A percentile compares a stretch with the other conserved stretches of the same genome.
Evolutionary conservation across 2,888 invertebrate species (phyloP).

Genomic region (Apoderus coryli): DNA sequence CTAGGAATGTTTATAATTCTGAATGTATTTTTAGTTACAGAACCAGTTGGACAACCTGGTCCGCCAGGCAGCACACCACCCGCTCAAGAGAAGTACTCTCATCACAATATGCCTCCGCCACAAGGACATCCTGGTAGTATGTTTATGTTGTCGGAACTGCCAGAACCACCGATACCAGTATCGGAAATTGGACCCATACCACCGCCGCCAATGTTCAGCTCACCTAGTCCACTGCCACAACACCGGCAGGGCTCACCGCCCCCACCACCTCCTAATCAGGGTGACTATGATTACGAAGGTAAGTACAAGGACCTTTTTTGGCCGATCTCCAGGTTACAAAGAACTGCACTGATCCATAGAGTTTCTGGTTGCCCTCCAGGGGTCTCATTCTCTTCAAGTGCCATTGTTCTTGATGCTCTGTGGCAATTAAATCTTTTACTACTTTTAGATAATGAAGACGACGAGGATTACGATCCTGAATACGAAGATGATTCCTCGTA

Average conservation of each 20-base stretch:
- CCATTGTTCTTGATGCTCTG: no score
- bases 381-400: no score
- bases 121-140: conserved; percentile 12
- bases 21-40: conserved; percentile 26
- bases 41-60: conserved; percentile 40
- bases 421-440: no score
- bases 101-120: conserved; percentile 22
- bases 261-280: conserved; percentile 21
- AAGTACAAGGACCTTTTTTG: conserved; percentile 23
- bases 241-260: conserved; percentile 33
- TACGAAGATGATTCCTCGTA: conserved; percentile 51
- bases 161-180: conserved; percentile 82
- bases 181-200: conserved; percentile 75
- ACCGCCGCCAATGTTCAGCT: conserved; percentile 92
- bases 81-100: conserved; percentile 29
- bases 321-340: no score
- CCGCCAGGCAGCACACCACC: conserved; percentile 32
- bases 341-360: no score
- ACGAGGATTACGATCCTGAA: conserved; percentile 31
- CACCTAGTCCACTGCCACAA: conserved; percentile 59
- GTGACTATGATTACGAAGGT: conserved; percentile 53
- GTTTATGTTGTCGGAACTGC: conserved; percentile 71
- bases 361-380: no score
- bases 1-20: neutral
- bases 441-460: conserved; percentile 25